phyloP scores from a whole-genome alignment of 2,797 vertebrate species.

The Spheniscus humboldti region DNA sequence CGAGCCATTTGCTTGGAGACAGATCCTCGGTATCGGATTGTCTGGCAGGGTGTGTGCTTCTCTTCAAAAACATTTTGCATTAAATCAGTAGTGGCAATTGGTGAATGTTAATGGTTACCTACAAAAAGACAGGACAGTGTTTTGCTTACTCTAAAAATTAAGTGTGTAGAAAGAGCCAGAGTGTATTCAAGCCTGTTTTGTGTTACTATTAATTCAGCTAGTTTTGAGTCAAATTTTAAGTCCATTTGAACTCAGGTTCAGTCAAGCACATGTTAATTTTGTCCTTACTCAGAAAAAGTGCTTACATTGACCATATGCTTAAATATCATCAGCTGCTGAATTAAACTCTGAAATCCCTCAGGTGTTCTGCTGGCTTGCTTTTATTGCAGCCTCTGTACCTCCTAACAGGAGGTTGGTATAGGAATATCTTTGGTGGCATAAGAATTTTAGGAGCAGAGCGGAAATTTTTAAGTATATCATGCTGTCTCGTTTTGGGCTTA shows the following conservation, averaged over 20 bases:
- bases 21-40: neutral
- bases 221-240: neutral
- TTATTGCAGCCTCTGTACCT: neutral
- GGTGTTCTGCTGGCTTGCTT: neutral
- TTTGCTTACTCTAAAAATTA: neutral
- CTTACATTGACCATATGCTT: neutral
- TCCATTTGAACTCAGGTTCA: neutral
- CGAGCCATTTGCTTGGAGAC: neutral
- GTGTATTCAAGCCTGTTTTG: neutral
- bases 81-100: neutral
- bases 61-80: neutral
- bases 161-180: neutral
- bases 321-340: conserved; percentile 21
- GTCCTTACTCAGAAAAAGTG: neutral
- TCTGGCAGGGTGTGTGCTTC: neutral
- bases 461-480: neutral
- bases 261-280: neutral
- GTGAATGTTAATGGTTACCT: neutral
- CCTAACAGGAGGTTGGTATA: neutral
- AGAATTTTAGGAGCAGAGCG: neutral
- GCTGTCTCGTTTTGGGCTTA: neutral
- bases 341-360: neutral
- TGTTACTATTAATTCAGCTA: neutral
- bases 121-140: neutral
- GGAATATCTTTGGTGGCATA: neutral